Conservation (phyloP, 2,888 invertebrate genomes). For the Caenorhabditis parvicauda region DNA sequence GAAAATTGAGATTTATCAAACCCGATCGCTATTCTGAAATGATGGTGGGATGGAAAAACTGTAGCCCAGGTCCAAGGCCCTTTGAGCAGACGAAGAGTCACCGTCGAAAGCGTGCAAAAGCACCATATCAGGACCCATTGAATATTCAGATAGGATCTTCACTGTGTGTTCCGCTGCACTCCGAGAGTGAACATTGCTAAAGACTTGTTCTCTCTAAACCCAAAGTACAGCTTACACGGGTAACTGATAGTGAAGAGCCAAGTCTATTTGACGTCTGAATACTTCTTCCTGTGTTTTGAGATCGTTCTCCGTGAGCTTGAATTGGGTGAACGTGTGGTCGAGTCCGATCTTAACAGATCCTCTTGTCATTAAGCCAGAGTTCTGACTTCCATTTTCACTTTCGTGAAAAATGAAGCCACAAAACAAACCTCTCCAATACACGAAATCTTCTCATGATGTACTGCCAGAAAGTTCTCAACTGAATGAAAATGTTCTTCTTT, state of each 20-base stretch:
- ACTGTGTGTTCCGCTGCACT: slow-evolving; percentile 65
- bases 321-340: slow-evolving; percentile 64
- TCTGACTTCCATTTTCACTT: not conserved
- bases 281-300: slow-evolving; percentile 63
- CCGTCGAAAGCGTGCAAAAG: slow-evolving; percentile 66
- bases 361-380: not conserved
- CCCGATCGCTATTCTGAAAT: slow-evolving; percentile 30
- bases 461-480: slow-evolving; percentile 60
- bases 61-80: slow-evolving; percentile 63
- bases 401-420: not conserved
- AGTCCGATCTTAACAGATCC: slow-evolving; percentile 62
- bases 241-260: slow-evolving; percentile 43
- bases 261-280: slow-evolving; percentile 62
- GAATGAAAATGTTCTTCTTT: slow-evolving; percentile 58
- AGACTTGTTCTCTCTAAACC: slow-evolving; percentile 8
- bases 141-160: slow-evolving; percentile 60
- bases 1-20: not conserved
- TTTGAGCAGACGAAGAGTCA: slow-evolving; percentile 62
- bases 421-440: slow-evolving; percentile 65
- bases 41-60: slow-evolving; percentile 65
- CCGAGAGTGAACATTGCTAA: slow-evolving; percentile 66
- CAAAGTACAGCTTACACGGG: slow-evolving; percentile 44
- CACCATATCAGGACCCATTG: slow-evolving; percentile 55
- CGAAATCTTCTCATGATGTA: slow-evolving; percentile 56
- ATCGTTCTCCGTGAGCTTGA: slow-evolving; percentile 60